Evolutionary conservation across 2,113 vertebrate genomes (phyloP), one percentile per base, ranked within the genome.

Genomic region (Nerophis ophidion): DNA sequence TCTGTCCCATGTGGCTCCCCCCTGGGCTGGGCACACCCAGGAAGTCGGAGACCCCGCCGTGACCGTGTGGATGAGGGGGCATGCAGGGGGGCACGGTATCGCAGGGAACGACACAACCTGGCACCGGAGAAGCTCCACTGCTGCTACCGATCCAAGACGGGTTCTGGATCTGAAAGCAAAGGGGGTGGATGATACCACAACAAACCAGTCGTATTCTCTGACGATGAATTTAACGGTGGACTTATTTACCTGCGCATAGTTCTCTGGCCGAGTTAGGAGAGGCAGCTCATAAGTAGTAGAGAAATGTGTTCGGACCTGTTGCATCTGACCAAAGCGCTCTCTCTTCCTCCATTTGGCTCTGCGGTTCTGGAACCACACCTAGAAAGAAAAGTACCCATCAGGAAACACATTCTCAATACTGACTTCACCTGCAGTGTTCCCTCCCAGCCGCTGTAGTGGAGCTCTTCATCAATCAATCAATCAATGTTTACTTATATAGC

Each of bases 291-390:
- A 97, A 64, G 95, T 92, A 0, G 93, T 92, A 48, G 95, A 94
- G 87, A 98, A 98, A 80, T 98, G 95, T 8, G 93, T 96, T 51
- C 94, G 92, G 59, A 97, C 95, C 86, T 97, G 95, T 75, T 98
- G 95, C 94, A 98, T 98, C 87, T 98, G 95, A 7, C 95, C 95
- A 0, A 97, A 98, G 9, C 95, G 87, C 70, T 98, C 95, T 71
- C 95, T 84, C 86, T 98, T 98, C 75, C 95, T 91, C 95, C 95
- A 98, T 68, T 98, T 98, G 0, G 95, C 95, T 79, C 95, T 85
- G 38, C 95, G 90, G 81, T 98, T 98, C 87, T 98, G 95, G 77
- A 98, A 98, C 95, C 95, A 98, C 70, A 98, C 95, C 95, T 98
- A 63, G 42, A 52, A 76, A 67, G 53, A 68, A 74, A 71, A 48